phyloP scores from a whole-genome alignment of 2,888 invertebrate genomes.

The Cataglyphis albicans region DNA sequence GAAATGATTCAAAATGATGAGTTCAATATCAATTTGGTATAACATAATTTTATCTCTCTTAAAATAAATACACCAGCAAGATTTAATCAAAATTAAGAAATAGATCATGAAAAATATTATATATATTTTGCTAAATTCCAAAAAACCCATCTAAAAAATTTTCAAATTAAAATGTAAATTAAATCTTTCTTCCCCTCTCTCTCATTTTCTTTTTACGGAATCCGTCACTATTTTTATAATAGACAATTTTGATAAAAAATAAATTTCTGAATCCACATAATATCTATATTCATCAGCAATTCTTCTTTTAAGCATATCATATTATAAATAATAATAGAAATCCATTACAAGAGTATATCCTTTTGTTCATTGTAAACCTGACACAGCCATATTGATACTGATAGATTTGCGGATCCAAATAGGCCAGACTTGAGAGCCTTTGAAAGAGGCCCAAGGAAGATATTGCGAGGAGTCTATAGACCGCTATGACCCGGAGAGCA shows the following conservation, averaged over 20 bases:
- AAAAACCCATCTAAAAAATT: neutral
- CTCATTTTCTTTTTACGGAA: neutral
- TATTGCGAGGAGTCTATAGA: constrained; percentile 78
- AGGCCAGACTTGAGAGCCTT: constrained; percentile 70
- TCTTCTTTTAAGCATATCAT: neutral
- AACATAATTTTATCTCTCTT: neutral
- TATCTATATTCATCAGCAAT: constrained; percentile 7
- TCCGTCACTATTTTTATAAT: neutral
- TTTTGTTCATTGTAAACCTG: constrained; percentile 10
- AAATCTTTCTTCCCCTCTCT: neutral
- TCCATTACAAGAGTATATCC: constrained; percentile 1
- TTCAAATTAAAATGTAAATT: neutral
- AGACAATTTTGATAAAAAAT: neutral
- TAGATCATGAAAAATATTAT: neutral
- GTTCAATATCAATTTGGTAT: too few relatives aligned
- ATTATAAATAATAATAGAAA: neutral
- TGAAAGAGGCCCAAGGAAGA: constrained; percentile 52
- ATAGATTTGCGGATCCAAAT: constrained; percentile 44
- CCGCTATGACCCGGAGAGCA: constrained; percentile 83
- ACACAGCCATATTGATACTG: constrained; percentile 20
- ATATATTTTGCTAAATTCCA: neutral
- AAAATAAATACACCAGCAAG: neutral
- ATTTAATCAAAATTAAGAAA: neutral
- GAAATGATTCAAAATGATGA: neutral
- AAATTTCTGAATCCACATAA: neutral